Evolutionary conservation across 2,113 vertebrate genomes (phyloP), one percentile per base, ranked within the genome.

Genomic region (Falcunculus frontatus): DNA sequence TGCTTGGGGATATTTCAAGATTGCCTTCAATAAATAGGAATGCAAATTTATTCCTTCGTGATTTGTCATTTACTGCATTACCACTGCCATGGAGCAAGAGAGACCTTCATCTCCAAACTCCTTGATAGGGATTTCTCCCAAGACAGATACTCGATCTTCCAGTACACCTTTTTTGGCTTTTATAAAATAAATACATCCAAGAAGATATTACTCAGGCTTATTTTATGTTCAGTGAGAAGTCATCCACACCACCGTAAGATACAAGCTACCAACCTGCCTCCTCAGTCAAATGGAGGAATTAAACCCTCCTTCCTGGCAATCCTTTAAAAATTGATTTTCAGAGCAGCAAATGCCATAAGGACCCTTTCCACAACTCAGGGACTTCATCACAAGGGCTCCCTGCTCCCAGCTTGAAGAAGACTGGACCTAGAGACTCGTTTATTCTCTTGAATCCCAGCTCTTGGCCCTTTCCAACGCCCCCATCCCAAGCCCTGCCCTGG

Each of bases 31-130:
- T 46, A 94, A 94, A 92, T 86, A 88, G 29, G 81, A 84, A 97
- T 92, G 94, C 83, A 95, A 94, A 96, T 96, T 7, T 80, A 95
- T 91, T 96, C 93, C 63, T 74, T 65, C 75, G 33, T 86, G 79
- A 62, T 92, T 90, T 89, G 88, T 89, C 93, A 88, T 44, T 90
- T 90, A 21, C 52, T 39, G 29, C n/a, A 35, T 84, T 89, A 14
- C 44, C 29, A 80, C 29, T 53, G 64, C 79, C 63, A 39, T 2
- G 21, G 91, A 95, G 79, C 64, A 46, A 19, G 20, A 59, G 69
- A 86, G 29, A 81, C 73, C 72, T 94, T 89, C 92, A 89, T 26
- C 70, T 63, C 33, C 69, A 35, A 26, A 72, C 60, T 75, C 42
- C 84, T 93, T 84, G 53, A 64, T 55, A 46, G 15, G 25, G 23